Evolutionary conservation across 2,888 invertebrate genomes (phyloP).

Genomic region (Dynastes grantii): DNA sequence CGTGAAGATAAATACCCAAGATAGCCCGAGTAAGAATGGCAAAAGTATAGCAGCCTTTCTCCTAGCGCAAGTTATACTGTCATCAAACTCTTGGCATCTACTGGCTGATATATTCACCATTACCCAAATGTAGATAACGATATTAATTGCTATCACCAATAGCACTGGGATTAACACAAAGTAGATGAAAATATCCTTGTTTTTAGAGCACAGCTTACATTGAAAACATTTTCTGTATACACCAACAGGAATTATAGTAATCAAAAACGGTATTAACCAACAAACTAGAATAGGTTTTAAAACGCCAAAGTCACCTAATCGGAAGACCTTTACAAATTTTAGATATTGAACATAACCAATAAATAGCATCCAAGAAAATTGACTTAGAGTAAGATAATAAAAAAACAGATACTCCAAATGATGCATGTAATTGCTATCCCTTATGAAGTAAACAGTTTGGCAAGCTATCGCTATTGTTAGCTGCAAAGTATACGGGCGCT

Average conservation of each 20-base stretch:
- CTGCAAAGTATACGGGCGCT: slow-evolving; percentile 30
- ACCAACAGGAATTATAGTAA: slow-evolving; percentile 30
- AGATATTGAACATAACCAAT: slow-evolving; percentile 46
- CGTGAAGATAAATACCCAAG: slow-evolving; percentile 40
- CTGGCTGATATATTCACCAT: slow-evolving; percentile 38
- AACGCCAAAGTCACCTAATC: no score
- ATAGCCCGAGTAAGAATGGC: slow-evolving; percentile 43
- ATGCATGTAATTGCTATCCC: slow-evolving; percentile 6
- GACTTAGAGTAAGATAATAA: slow-evolving; percentile 38
- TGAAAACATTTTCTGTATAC: slow-evolving; percentile 31
- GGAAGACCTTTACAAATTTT: slow-evolving; percentile 42
- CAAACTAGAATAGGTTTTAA: neutral
- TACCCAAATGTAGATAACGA: slow-evolving; percentile 34
- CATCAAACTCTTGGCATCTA: slow-evolving; percentile 16
- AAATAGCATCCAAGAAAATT: slow-evolving; percentile 49
- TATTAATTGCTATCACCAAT: slow-evolving; percentile 34
- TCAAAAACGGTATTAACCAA: slow-evolving; percentile 33
- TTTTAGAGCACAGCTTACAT: slow-evolving; percentile 39
- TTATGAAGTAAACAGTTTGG: slow-evolving; percentile 29
- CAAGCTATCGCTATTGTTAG: slow-evolving; percentile 30
- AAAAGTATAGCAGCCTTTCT: slow-evolving; percentile 37
- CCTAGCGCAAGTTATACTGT: neutral
- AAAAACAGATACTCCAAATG: slow-evolving; percentile 40
- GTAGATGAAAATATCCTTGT: slow-evolving; percentile 32
- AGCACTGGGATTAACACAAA: slow-evolving; percentile 40